A percentile compares a stretch with the other conserved stretches of the same genome.
phyloP scores from a whole-genome alignment of 2,888 invertebrate species.

The Malthinus flaveolus region DNA sequence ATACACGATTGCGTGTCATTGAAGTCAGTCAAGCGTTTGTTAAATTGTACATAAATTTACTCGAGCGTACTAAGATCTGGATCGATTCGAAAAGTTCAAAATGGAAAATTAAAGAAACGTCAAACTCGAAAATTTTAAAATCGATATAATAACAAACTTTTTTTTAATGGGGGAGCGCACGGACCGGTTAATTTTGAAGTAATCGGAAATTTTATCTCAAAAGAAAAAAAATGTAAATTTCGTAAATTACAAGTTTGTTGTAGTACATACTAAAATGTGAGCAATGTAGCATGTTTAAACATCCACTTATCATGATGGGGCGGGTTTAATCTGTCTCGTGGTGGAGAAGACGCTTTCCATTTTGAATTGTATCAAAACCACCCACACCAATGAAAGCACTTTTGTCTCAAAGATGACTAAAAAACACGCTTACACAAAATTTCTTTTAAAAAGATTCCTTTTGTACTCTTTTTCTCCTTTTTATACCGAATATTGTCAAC shows the following conservation, averaged over 20 bases:
- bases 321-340: slow-evolving; percentile 30
- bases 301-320: slow-evolving; percentile 20
- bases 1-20: slow-evolving; percentile 4
- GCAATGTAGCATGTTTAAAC: slow-evolving; percentile 29
- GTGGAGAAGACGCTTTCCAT: slow-evolving; percentile 10
- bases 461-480: slow-evolving; percentile 33
- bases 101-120: neutral
- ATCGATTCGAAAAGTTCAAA: neutral
- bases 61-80: neutral
- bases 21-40: slow-evolving; percentile 4
- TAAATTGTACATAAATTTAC: slow-evolving; percentile 2
- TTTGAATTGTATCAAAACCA: slow-evolving; percentile 21
- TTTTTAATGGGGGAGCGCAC: neutral
- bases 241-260: neutral
- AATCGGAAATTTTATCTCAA: too few species aligned
- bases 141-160: neutral
- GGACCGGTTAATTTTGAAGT: too few species aligned
- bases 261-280: slow-evolving; percentile 5
- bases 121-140: neutral
- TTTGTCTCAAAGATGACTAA: slow-evolving; percentile 34
- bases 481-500: slow-evolving; percentile 36
- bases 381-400: slow-evolving; percentile 15
- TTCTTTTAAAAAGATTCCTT: slow-evolving; percentile 37
- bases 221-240: neutral
- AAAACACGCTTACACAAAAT: slow-evolving; percentile 25